These are phyloP conservation scores for Platichthys flesus DNA, from an alignment of 2,113 vertebrate species.

Conservation along the genomic window DNA sequence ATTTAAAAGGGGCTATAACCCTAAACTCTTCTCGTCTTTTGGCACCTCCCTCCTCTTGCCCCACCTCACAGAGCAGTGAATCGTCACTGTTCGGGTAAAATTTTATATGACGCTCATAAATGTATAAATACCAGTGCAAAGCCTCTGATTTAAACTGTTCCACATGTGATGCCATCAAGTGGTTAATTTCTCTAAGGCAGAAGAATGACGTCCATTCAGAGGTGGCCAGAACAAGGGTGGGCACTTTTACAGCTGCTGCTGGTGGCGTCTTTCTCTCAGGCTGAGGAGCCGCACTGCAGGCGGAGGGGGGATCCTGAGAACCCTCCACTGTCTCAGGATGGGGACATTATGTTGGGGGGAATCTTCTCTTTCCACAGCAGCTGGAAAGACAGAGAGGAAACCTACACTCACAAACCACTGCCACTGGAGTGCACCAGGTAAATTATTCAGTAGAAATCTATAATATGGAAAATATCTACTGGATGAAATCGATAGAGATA, in stretches of 20 bases:
- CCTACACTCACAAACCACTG: constrained; percentile 62
- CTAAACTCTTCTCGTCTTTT: too few relatives aligned
- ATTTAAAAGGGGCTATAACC: too few relatives aligned
- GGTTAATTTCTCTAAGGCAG: not conserved
- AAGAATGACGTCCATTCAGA: constrained; percentile 53
- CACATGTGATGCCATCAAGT: constrained; percentile 2
- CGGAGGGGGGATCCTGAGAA: constrained; percentile 58
- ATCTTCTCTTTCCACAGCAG: constrained; percentile 78
- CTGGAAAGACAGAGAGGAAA: constrained; percentile 53
- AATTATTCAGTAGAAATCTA: not conserved
- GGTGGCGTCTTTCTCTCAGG: constrained; percentile 44
- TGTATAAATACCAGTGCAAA: constrained; percentile 48
- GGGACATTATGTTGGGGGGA: constrained; percentile 75
- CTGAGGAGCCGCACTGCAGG: constrained; percentile 57
- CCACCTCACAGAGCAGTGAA: not conserved
- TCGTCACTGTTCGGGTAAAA: not conserved
- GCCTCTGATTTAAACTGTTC: not conserved
- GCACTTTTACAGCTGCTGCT: constrained; percentile 63
- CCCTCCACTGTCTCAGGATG: constrained; percentile 64
- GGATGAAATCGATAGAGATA: too few relatives aligned
- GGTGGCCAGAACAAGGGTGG: constrained; percentile 61
- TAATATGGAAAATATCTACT: not conserved
- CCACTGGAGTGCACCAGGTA: constrained; percentile 76
- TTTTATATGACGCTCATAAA: not conserved
- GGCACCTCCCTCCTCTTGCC: too few relatives aligned